phyloP scores from a whole-genome alignment of 2,797 vertebrate species.

The Catharus ustulatus region DNA sequence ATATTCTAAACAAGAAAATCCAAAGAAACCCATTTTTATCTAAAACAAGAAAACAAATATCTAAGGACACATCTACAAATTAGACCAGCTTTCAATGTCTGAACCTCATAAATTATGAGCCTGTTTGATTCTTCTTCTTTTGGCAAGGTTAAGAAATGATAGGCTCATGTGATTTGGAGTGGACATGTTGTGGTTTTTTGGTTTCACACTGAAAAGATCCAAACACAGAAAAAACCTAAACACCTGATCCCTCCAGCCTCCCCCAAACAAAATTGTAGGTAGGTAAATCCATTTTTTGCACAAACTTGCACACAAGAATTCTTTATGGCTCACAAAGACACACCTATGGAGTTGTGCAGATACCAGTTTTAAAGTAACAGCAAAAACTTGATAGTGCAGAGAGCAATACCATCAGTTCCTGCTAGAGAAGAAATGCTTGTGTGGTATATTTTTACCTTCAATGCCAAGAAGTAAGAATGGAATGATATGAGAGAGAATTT shows the following conservation, averaged over 20 bases:
- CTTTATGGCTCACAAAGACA: background rate
- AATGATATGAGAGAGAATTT: background rate
- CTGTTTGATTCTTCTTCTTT: background rate
- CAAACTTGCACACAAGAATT: background rate
- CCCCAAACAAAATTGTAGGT: background rate
- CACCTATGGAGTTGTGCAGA: background rate
- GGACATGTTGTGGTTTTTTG: background rate
- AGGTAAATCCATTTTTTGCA: background rate
- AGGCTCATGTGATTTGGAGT: background rate
- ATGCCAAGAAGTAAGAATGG: background rate
- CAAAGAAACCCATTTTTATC: background rate
- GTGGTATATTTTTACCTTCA: background rate
- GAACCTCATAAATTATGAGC: background rate
- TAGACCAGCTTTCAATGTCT: background rate
- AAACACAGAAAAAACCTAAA: background rate
- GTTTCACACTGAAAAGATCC: background rate
- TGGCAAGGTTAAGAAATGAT: background rate
- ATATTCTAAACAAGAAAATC: background rate
- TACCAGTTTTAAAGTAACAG: background rate
- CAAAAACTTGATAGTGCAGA: background rate
- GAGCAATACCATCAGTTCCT: background rate
- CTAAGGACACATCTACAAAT: background rate
- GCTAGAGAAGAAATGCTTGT: background rate
- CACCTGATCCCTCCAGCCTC: background rate
- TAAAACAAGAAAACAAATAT: background rate